Percentiles rank a stretch among this genome's conserved stretches.
phyloP scores from a whole-genome alignment of 2,888 invertebrate species.

The Harpagoxenus sublaevis region DNA sequence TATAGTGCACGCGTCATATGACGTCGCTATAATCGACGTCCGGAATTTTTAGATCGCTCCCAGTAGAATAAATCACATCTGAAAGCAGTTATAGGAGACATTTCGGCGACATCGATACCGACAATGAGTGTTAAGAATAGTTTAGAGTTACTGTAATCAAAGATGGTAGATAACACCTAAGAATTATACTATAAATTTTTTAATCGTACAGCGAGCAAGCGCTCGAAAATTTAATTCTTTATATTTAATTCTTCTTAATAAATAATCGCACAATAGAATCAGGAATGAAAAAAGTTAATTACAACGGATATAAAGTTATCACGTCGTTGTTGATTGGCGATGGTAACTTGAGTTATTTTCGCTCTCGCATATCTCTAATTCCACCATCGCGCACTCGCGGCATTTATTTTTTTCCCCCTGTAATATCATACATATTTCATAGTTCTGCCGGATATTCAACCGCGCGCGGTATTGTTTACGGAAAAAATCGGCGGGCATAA shows the following conservation, averaged over 20 bases:
- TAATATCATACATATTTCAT: slow-evolving; percentile 57
- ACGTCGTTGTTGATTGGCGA: background rate
- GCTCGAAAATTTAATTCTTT: background rate
- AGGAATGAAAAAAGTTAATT: slow-evolving; percentile 8
- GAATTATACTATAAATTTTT: background rate
- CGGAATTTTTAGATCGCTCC: slow-evolving; percentile 6
- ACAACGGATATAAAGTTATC: background rate
- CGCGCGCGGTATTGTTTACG: slow-evolving; percentile 49
- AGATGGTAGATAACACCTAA: background rate
- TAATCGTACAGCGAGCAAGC: background rate
- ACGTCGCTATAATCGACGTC: slow-evolving; percentile 28
- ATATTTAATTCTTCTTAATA: slow-evolving; percentile 13
- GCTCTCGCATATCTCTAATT: slow-evolving; percentile 16
- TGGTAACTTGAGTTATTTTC: slow-evolving; percentile 13
- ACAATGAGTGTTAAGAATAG: background rate
- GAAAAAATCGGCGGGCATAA: slow-evolving; percentile 43
- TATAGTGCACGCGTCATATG: slow-evolving; percentile 18
- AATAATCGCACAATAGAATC: background rate
- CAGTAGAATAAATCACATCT: background rate
- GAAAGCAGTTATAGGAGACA: background rate
- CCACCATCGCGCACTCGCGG: background rate
- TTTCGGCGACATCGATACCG: background rate
- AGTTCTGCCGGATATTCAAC: slow-evolving; percentile 10
- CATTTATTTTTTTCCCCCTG: slow-evolving; percentile 21
- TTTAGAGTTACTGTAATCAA: background rate